Conservation (phyloP, 2,113 vertebrate species). For the Irena cyanogastra region DNA sequence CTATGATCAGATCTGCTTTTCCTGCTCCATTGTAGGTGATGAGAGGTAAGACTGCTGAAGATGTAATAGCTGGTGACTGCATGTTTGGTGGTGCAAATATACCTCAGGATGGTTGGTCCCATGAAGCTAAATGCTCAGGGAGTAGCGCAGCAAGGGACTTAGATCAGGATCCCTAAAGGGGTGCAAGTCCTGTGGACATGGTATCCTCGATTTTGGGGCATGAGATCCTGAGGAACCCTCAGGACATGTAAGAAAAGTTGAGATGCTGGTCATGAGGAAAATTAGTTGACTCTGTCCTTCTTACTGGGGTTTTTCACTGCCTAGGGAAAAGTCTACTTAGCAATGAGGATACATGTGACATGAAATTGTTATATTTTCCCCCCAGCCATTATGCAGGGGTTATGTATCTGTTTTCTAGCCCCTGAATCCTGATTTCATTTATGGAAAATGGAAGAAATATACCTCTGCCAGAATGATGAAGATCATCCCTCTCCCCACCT, state of each 20-base stretch:
- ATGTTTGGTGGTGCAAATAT: not conserved
- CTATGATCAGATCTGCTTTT: not conserved
- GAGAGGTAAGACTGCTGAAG: not conserved
- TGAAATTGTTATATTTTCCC: not conserved
- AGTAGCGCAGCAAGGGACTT: not conserved
- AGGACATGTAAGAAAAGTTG: not conserved
- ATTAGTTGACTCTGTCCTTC: not conserved
- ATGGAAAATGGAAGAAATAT: not conserved
- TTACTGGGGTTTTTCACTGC: not conserved
- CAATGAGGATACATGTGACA: not conserved
- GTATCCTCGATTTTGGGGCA: not conserved
- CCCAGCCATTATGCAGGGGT: not conserved
- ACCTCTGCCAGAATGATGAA: not conserved
- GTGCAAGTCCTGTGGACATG: rapidly evolving
- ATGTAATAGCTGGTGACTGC: not conserved
- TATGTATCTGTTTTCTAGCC: not conserved
- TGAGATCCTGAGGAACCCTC: not conserved
- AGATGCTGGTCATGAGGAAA: not conserved
- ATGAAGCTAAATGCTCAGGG: not conserved
- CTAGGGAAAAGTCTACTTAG: not conserved
- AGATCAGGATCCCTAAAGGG: not conserved
- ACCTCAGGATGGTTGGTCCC: too few relatives aligned
- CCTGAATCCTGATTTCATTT: not conserved
- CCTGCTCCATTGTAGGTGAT: not conserved
- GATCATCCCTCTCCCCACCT: not conserved